These are phyloP conservation scores for Pithys albifrons DNA, from an alignment of 2,113 vertebrate species.

Conservation along the genomic window DNA sequence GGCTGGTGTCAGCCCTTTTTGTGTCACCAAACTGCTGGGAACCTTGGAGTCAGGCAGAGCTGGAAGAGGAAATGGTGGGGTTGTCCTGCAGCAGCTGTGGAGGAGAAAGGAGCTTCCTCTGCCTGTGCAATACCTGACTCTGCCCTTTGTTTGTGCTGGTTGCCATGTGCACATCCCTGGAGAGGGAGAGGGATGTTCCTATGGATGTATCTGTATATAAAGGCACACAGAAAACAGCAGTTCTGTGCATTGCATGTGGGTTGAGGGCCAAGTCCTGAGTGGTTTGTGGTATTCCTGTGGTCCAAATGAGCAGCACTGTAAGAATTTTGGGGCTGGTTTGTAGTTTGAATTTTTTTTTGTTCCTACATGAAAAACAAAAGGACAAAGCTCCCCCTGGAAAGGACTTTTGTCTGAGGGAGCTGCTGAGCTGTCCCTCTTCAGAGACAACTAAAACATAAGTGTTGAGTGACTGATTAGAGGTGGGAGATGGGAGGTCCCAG, in stretches of 20 bases:
- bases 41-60: neutral
- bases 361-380: neutral
- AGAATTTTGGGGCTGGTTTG: neutral
- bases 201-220: neutral
- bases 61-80: neutral
- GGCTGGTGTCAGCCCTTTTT: constrained; percentile 17
- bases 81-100: neutral
- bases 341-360: neutral
- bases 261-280: neutral
- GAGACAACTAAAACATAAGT: neutral
- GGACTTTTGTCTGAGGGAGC: neutral
- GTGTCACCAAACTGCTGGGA: neutral
- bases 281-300: neutral
- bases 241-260: neutral
- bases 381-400: neutral
- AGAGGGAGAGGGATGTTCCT: neutral
- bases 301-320: neutral
- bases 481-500: neutral
- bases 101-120: neutral
- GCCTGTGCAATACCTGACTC: neutral
- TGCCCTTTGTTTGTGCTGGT: neutral
- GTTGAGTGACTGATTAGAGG: neutral
- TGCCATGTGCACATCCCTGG: neutral
- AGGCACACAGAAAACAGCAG: neutral
- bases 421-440: neutral